Evolutionary conservation across 2,797 vertebrate species (phyloP).

Genomic region (Lepus townsendii): DNA sequence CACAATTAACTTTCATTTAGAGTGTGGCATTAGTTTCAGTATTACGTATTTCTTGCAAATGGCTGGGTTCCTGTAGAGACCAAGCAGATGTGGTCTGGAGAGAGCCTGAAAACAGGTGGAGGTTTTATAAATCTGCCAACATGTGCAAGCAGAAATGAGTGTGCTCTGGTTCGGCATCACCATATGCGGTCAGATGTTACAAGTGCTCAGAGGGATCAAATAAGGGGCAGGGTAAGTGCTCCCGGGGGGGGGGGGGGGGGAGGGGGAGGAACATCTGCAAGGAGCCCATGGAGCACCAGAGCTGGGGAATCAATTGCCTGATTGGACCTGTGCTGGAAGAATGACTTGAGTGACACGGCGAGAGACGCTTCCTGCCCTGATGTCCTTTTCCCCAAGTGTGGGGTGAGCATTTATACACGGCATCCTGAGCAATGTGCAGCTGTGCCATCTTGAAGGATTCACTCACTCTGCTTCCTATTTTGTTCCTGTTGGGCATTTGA

Average conservation of each 20-base stretch:
- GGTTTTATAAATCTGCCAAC: constrained; percentile 61
- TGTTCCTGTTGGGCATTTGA: not conserved
- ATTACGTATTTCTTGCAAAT: not conserved
- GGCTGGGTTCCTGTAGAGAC: not conserved
- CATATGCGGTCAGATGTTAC: not conserved
- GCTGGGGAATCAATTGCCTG: not conserved
- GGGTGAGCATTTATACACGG: constrained; percentile 59
- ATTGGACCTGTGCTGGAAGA: not conserved
- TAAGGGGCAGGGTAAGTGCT: not conserved
- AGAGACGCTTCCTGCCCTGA: constrained; percentile 45
- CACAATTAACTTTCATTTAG: not conserved
- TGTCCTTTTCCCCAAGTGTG: constrained; percentile 32
- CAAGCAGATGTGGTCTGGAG: constrained; percentile 6
- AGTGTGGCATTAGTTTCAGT: not conserved
- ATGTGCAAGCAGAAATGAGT: not conserved
- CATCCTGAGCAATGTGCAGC: constrained; percentile 1
- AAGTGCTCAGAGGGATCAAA: not conserved
- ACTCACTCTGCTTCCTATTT: not conserved
- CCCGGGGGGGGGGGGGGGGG: not conserved
- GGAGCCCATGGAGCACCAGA: not conserved
- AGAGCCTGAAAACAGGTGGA: constrained; percentile 44
- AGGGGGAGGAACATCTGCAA: not conserved
- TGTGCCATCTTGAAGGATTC: not conserved
- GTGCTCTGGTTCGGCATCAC: not conserved
- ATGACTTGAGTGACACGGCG: not conserved